Evolutionary conservation across 2,797 vertebrate species (phyloP), one percentile per base, ranked within the genome.

Genomic region (Podargus strigoides): DNA sequence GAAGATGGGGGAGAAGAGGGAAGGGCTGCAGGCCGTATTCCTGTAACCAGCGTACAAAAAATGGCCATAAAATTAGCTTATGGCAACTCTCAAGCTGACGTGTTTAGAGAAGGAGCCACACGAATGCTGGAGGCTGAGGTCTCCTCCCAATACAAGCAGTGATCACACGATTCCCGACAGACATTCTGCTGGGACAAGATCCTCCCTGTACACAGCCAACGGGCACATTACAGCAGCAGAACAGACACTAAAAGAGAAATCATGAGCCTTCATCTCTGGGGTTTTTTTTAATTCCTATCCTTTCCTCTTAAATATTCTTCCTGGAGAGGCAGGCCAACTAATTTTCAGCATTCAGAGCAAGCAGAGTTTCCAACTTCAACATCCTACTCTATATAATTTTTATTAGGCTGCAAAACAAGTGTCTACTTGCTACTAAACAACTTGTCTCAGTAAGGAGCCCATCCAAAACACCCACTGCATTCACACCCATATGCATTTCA

Each of bases 341-440:
- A 50, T 56, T 79, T 39, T 16, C 74, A 87, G 59, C 53, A 7
- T 8, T 12, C n/a, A 34, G 44, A 70, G 23, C 9, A 37, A 58
- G 36, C 12, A n/a, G 37, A 69, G 44, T 4, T 56, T 62, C 70
- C 55, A 69, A 73, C 76, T 67, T 17, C 34, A 27, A 23, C 27
- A 11, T 5, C 23, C 6, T 4, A 6, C 30, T 22, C 34, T 2
- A 3, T 1, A 12, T 3, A 1, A 32, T 4, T 6, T 4, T 1
- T 6, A 26, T 20, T 4, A 14, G 10, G 28, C 37, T 39, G 53
- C 3, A 59, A 36, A 56, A 37, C 13, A 12, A 70, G n/a, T 4
- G 16, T 2, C 27, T 46, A 3, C 10, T 15, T 49, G 23, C 32
- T 37, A 8, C 49, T 89, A 20, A 18, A 27, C 4, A 46, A 7